Evolutionary conservation across 2,888 invertebrate genomes (phyloP).

Genomic region (Hylaea fasciaria): DNA sequence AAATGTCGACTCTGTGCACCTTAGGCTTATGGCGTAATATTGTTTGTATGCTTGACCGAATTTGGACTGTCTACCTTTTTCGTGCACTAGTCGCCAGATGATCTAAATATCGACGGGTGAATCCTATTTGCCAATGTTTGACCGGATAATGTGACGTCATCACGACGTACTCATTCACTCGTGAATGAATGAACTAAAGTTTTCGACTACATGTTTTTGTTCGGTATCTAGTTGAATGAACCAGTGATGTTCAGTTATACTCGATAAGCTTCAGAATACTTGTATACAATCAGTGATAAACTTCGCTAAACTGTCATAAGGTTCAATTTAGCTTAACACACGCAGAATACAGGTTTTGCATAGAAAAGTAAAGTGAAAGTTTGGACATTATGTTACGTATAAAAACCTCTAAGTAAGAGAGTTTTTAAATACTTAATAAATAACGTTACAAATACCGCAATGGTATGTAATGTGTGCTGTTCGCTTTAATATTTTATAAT

Average conservation of each 20-base stretch:
- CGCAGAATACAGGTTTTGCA: too few relatives aligned
- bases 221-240: neutral
- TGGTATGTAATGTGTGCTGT: slow-evolving; percentile 12
- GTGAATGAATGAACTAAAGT: slow-evolving; percentile 1
- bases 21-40: slow-evolving; percentile 16
- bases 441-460: slow-evolving; percentile 5
- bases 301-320: too few relatives aligned
- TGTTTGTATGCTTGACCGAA: slow-evolving; percentile 6
- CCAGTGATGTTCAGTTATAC: neutral
- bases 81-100: too few relatives aligned
- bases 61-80: neutral
- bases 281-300: too few relatives aligned
- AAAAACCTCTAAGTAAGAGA: neutral
- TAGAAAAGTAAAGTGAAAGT: neutral
- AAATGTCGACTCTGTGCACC: slow-evolving; percentile 15
- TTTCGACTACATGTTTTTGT: neutral
- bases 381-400: neutral
- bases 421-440: neutral
- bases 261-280: neutral
- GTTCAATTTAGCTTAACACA: too few relatives aligned
- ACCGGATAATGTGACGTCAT: neutral
- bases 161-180: slow-evolving; percentile 8
- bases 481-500: slow-evolving; percentile 25
- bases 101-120: neutral
- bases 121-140: neutral